Evolutionary conservation across 2,797 vertebrate species (phyloP), one percentile per base, ranked within the genome.

Genomic region (Hippocampus kuda): DNA sequence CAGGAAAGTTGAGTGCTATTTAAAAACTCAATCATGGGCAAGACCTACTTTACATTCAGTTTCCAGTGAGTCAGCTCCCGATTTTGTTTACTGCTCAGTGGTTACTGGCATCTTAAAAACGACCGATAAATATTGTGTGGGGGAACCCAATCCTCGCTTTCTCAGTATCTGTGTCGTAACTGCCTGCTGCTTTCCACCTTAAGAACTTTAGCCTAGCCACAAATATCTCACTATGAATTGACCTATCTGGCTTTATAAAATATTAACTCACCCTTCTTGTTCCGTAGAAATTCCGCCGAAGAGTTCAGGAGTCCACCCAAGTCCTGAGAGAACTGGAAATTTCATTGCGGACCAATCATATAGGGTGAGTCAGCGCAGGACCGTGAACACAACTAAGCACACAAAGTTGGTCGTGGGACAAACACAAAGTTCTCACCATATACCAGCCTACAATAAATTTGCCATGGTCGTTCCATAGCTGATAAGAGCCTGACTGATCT

Each of bases 251-350:
- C 67, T 72, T 61, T 63, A 76, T 85, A 72, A 86, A 87, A 83
- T 75, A 86, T 81, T 82, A 65, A 84, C 84, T 70, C 34, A 27
- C 34, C 61, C 42, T 73, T 46, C 84, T 75, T 79, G n/a, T 67
- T 77, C 70, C 61, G 38, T 78, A 99, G 97, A 99, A 99, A 91
- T 98, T 99, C 91, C 92, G 97, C 81, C 93, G 97, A 78, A 87
- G 96, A 90, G 97, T 99, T 76, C 97, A 98, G 85, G 97, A 99
- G 87, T 99, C 97, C 62, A 99, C 97, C 57, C 97, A 99, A 89
- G 93, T 98, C 79, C 90, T 99, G 79, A 88, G 97, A 91, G 97
- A 99, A 90, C 93, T 99, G 92, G 97, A 99, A 91, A 99, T 99
- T 89, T 99, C 97, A 68, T 90, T 99, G 88, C 92, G 97, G 85